phyloP scores from a whole-genome alignment of 2,113 vertebrate species.

The Polyodon spathula region DNA sequence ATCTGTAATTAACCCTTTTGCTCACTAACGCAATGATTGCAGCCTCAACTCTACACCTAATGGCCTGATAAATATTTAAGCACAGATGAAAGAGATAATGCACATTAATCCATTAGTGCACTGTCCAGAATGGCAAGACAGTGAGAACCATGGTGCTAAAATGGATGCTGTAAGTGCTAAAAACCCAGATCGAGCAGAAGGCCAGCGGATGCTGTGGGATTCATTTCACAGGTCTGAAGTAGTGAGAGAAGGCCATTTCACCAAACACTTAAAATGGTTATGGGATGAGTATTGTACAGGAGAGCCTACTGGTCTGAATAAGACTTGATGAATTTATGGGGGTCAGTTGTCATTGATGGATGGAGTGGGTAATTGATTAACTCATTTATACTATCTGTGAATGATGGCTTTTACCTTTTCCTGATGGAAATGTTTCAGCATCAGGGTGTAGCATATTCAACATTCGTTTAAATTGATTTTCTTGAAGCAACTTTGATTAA shows the following conservation, averaged over 20 bases:
- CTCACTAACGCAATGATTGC: constrained; percentile 35
- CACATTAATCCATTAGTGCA: constrained; percentile 69
- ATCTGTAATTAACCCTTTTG: constrained; percentile 70
- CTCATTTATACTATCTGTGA: no score
- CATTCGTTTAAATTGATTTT: no score
- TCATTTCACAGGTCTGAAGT: constrained; percentile 8
- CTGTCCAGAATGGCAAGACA: constrained; percentile 13
- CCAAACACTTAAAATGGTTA: background rate
- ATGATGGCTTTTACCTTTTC: no score
- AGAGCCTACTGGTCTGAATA: background rate
- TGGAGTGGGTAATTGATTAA: background rate
- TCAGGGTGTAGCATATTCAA: no score
- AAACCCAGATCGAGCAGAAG: constrained; percentile 42
- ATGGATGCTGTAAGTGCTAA: constrained; percentile 46
- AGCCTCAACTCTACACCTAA: constrained; percentile 49
- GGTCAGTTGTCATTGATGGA: background rate
- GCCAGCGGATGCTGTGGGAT: constrained; percentile 21
- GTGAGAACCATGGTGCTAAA: constrained; percentile 33
- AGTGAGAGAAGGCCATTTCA: constrained; percentile 4
- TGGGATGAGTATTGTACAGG: no score
- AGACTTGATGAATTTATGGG: background rate
- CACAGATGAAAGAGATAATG: constrained; percentile 66
- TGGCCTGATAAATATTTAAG: constrained; percentile 86
- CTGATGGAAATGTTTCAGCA: no score
- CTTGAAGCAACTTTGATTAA: no score